A percentile compares a stretch with the other conserved stretches of the same genome.
phyloP scores from a whole-genome alignment of 1,140 invertebrate genomes.

The Aphaenogaster rudis region DNA sequence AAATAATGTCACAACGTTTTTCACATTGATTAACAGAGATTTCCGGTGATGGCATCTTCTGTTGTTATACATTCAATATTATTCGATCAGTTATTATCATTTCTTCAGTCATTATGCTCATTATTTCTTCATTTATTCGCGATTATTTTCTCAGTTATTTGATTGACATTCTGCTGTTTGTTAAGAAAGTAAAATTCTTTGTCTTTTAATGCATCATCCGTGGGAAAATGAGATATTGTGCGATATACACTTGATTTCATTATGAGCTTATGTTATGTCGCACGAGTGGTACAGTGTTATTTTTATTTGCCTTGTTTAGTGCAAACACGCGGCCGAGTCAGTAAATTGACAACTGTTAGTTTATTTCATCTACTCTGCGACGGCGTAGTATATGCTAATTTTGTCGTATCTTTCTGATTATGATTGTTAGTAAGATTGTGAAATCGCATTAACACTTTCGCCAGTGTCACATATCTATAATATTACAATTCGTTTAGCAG shows the following conservation, averaged over 20 bases:
- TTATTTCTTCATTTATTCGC: conserved; percentile 1
- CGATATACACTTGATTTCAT: conserved; percentile 19
- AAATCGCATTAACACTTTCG: conserved; percentile 7
- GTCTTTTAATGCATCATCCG: not conserved
- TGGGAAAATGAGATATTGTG: conserved; percentile 20
- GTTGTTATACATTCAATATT: not conserved
- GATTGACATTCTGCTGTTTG: not conserved
- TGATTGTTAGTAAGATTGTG: not conserved
- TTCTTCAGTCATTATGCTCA: not conserved
- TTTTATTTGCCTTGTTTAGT: conserved; percentile 12
- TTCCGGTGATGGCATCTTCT: not conserved
- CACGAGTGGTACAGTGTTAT: not conserved
- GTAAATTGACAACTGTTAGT: conserved; percentile 7
- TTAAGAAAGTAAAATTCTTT: not conserved
- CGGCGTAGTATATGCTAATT: not conserved
- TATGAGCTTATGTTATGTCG: not conserved
- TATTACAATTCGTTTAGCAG: conserved; percentile 1
- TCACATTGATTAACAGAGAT: not conserved
- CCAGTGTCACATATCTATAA: not conserved
- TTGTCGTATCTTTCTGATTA: conserved; percentile 1
- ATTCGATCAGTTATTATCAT: not conserved
- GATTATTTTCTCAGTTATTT: not conserved
- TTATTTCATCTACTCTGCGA: not conserved
- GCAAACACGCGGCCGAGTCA: conserved; percentile 1
- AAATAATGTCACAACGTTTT: conserved; percentile 37